phyloP scores from a whole-genome alignment of 2,888 invertebrate genomes.

The Ischnus inquisitorius region DNA sequence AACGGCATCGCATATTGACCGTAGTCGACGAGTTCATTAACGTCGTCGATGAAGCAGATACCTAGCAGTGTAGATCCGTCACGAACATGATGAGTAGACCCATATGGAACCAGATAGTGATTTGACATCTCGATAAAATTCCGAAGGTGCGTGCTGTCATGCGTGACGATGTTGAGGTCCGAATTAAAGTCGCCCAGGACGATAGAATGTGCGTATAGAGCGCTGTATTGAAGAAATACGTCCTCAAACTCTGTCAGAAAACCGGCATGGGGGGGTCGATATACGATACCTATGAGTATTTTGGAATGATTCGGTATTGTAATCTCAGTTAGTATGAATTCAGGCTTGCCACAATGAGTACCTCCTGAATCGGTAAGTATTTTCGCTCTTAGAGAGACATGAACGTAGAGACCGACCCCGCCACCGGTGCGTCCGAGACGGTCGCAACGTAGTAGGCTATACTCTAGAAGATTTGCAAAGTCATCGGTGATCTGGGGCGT shows the following conservation, averaged over 20 bases:
- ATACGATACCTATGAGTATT: too few species aligned
- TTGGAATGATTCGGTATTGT: too few species aligned
- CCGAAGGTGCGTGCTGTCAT: not conserved
- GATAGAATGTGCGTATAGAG: too few species aligned
- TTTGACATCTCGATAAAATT: not conserved
- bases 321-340: too few species aligned
- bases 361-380: too few species aligned
- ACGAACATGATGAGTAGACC: not conserved
- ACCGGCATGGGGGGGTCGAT: too few species aligned
- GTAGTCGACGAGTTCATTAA: not conserved
- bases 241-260: too few species aligned
- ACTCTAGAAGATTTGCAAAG: not conserved
- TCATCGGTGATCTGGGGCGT: not conserved
- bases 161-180: too few species aligned
- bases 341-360: too few species aligned
- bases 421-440: not conserved
- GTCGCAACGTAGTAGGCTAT: not conserved
- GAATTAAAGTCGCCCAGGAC: too few species aligned
- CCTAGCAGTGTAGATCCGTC: slow-evolving; percentile 9
- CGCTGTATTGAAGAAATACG: too few species aligned
- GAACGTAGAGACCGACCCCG: not conserved
- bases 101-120: not conserved
- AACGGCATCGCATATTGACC: slow-evolving; percentile 14
- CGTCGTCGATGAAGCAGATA: slow-evolving; percentile 23
- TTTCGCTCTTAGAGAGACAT: too few species aligned